These are phyloP conservation scores for Alethe castanea DNA, from an alignment of 2,113 vertebrate genomes.

Conservation along the genomic window DNA sequence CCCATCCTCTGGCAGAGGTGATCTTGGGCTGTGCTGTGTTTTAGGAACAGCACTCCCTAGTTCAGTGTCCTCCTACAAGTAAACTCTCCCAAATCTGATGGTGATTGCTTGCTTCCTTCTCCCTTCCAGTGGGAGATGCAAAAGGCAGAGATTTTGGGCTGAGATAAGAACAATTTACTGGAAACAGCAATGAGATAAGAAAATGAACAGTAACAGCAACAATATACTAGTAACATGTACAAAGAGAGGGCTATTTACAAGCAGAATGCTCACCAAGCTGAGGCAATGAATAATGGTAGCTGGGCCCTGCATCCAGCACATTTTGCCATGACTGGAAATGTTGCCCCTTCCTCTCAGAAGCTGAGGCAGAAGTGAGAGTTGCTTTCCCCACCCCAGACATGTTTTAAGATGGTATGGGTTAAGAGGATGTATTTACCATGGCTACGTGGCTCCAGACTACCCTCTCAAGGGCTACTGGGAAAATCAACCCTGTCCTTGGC, in stretches of 20 bases:
- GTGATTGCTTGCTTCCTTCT: fast-evolving
- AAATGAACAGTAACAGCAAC: background rate
- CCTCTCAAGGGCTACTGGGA: background rate
- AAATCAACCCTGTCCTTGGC: background rate
- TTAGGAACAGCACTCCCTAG: background rate
- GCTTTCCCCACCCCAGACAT: background rate
- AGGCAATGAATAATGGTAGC: too few species aligned
- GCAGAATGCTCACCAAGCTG: background rate
- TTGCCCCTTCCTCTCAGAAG: background rate
- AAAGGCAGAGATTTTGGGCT: background rate
- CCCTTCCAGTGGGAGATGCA: background rate
- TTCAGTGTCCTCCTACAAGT: background rate
- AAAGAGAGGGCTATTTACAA: background rate
- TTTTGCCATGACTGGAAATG: background rate
- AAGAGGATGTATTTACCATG: fast-evolving
- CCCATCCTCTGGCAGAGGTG: background rate
- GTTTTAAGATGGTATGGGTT: background rate
- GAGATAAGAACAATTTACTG: background rate
- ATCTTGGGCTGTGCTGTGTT: background rate
- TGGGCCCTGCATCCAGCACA: fast-evolving
- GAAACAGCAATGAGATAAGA: background rate
- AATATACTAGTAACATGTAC: background rate
- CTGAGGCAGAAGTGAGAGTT: background rate
- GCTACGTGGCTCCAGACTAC: background rate
- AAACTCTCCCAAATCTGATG: background rate